Evolutionary conservation across 2,888 invertebrate species (phyloP).

Genomic region (Cryptus armator): DNA sequence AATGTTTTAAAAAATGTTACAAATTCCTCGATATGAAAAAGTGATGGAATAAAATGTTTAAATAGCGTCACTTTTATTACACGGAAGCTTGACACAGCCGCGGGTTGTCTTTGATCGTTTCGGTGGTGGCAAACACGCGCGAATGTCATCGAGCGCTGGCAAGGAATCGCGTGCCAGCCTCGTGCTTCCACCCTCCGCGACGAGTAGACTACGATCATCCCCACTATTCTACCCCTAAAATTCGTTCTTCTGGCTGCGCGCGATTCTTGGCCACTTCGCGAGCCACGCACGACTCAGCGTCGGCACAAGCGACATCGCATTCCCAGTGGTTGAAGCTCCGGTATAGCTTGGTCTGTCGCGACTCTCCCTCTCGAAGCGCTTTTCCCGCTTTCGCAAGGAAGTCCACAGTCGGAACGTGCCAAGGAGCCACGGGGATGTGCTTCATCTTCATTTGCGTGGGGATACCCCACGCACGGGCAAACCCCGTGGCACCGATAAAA

Average conservation of each 20-base stretch:
- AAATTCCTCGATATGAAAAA: background rate
- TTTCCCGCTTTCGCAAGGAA: conserved; percentile 14
- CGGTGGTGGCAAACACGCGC: conserved; percentile 75
- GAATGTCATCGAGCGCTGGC: conserved; percentile 78
- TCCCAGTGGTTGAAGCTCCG: conserved; percentile 1
- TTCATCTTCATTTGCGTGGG: conserved; percentile 81
- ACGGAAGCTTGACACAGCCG: background rate
- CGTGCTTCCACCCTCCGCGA: conserved; percentile 62
- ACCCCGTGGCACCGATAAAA: conserved; percentile 83
- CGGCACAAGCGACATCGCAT: conserved; percentile 66
- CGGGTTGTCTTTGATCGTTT: conserved; percentile 51
- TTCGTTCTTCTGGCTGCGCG: conserved; percentile 50
- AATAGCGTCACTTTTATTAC: background rate
- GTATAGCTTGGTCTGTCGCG: conserved; percentile 28
- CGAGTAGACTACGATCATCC: conserved; percentile 64
- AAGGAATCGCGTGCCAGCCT: conserved; percentile 79
- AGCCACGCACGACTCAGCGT: conserved; percentile 4
- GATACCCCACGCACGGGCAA: conserved; percentile 70
- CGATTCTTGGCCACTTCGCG: conserved; percentile 18
- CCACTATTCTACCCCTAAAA: conserved; percentile 59
- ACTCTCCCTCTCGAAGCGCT: conserved; percentile 27
- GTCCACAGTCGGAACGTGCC: conserved; percentile 46
- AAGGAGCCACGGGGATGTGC: conserved; percentile 65
- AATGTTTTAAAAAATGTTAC: background rate
- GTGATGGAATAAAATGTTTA: background rate